These are phyloP conservation scores for Melikaiella ostensackeni DNA, from an alignment of 2,888 invertebrate species.

Conservation along the genomic window DNA sequence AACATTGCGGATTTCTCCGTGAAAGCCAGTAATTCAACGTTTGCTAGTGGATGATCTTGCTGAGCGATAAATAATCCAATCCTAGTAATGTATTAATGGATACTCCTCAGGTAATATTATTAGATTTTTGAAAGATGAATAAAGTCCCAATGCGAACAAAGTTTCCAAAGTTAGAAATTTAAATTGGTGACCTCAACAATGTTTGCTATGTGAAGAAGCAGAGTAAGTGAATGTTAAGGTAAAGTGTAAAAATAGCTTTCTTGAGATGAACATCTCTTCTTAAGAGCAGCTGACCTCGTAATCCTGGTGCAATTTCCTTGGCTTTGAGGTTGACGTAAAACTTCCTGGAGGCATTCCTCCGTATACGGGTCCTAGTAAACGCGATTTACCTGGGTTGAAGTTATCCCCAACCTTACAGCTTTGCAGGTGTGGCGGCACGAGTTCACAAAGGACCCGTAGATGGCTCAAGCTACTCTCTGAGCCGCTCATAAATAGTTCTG, in stretches of 20 bases:
- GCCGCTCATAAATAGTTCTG: constrained; percentile 53
- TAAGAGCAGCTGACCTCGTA: constrained; percentile 34
- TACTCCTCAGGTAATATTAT: neutral
- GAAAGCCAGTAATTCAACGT: constrained; percentile 48
- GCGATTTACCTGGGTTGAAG: constrained; percentile 12
- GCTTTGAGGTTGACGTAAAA: constrained; percentile 43
- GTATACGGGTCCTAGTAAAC: constrained; percentile 29
- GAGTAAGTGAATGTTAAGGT: constrained; percentile 3
- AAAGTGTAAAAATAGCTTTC: neutral
- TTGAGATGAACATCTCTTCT: constrained; percentile 30
- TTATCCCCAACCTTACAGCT: constrained; percentile 39
- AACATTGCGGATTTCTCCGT: constrained; percentile 56
- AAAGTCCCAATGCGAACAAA: neutral
- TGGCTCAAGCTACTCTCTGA: constrained; percentile 62
- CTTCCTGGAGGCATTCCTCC: constrained; percentile 66
- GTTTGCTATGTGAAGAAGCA: constrained; percentile 5
- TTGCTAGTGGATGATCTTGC: constrained; percentile 3
- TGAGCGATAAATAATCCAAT: constrained; percentile 35
- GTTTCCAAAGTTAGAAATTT: neutral
- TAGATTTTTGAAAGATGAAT: neutral
- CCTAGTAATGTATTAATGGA: constrained; percentile 9
- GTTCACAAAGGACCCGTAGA: constrained; percentile 64
- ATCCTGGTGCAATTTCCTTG: constrained; percentile 46
- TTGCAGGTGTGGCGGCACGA: constrained; percentile 68
- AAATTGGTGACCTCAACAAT: neutral